These are phyloP conservation scores for Porites lutea DNA, from an alignment of 64 coral and sea anemone genomes.

Conservation along the genomic window DNA sequence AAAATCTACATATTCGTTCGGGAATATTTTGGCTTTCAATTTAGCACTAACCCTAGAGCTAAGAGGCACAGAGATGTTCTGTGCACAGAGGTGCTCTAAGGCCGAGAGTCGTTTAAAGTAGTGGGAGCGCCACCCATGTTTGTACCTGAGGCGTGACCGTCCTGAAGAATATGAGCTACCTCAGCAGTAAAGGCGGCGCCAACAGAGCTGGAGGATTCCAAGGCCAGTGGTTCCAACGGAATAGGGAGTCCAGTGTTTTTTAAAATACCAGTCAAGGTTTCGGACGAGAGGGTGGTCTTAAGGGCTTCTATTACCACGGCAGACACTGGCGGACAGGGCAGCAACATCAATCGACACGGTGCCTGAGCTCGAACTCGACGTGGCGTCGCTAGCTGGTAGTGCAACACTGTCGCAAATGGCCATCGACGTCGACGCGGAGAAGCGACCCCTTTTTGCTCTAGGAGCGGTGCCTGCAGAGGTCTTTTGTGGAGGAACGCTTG, in stretches of 20 bases:
- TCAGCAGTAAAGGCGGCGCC: not conserved
- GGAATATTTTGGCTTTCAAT: too few species aligned
- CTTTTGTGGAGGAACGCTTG: not conserved
- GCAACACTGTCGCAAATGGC: not conserved
- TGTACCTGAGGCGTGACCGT: not conserved
- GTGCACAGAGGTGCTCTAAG: not conserved
- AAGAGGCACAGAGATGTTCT: constrained; percentile 22
- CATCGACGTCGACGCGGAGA: not conserved
- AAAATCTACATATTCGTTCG: constrained; percentile 37
- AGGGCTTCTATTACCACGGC: not conserved
- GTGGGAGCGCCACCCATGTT: not conserved
- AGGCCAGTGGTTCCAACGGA: not conserved
- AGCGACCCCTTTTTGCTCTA: not conserved
- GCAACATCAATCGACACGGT: too few species aligned
- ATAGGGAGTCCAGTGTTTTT: not conserved
- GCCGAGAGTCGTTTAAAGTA: not conserved
- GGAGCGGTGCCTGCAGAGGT: not conserved
- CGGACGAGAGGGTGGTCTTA: not conserved
- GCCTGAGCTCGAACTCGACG: too few species aligned
- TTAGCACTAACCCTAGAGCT: constrained; percentile 8
- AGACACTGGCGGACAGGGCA: not conserved
- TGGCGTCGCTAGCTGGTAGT: not conserved
- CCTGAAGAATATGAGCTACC: not conserved
- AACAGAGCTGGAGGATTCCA: not conserved
- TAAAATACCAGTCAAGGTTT: too few species aligned